A percentile compares a stretch with the other conserved stretches of the same genome.
Conservation (phyloP, 2,113 vertebrate species). For the Anhinga rufa region DNA sequence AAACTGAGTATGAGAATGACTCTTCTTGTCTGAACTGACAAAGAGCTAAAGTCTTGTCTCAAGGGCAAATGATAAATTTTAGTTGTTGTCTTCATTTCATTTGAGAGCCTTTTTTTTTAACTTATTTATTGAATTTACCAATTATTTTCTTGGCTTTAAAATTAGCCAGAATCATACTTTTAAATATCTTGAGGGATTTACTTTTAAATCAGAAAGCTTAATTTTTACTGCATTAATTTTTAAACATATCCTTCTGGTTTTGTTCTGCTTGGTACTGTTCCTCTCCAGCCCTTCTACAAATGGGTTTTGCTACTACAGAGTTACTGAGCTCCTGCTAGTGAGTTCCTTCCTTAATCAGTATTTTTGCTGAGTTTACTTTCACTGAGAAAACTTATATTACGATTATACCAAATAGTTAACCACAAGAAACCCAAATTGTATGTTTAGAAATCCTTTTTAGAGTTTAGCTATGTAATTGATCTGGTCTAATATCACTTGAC, state of each 20-base stretch:
- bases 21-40: background rate
- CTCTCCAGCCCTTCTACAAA: background rate
- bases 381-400: background rate
- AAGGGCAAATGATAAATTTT: background rate
- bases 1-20: background rate
- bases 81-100: background rate
- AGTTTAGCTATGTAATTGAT: background rate
- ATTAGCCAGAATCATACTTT: background rate
- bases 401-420: background rate
- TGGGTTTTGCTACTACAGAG: background rate
- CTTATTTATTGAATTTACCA: background rate
- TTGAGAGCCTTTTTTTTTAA: background rate
- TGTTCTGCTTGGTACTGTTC: background rate
- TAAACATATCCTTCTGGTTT: background rate
- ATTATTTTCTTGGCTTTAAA: background rate
- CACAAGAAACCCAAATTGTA: background rate
- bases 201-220: background rate
- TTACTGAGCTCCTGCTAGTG: background rate
- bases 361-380: background rate
- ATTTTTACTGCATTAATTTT: background rate
- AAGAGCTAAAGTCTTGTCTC: background rate
- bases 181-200: background rate
- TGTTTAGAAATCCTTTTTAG: background rate
- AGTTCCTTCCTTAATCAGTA: background rate
- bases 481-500: background rate